Base-by-base conservation (phyloP, 2,888 invertebrate species). In the Drosophila anomalata region DNA sequence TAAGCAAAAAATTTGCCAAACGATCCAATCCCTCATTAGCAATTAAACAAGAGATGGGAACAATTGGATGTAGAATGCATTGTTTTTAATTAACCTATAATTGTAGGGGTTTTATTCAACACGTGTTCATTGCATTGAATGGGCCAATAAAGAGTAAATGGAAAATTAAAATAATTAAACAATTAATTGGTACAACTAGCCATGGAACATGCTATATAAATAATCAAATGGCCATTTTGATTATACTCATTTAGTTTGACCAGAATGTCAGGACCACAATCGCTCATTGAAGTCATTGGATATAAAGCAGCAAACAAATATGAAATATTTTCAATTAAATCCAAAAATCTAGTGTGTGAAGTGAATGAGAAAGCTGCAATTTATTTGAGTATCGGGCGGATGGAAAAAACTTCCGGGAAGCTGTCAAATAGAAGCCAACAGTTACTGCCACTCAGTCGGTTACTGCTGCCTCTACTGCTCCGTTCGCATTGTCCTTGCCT, bases 41-140 rank as follows among this genome's bases (percentile, higher is more conserved):
- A 42, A 3, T 2, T 5, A 51, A 51, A 46, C 36, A 44, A 36
- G 42, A 52, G 26, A 22, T 60, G 31, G 17, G n/a, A 33, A 31
- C 11, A 51, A 42, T 11, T 41, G 44, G 9, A 51, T 14, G 41
- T 11, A 26, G 62, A 59, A 51, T 26, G 61, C 33, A 74, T 75
- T 69, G 71, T 53, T 42, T 58, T 78, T 68, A 70, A 83, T 83
- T 73, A 63, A 75, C 60, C 56, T 71, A 54, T 52, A 69, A 78
- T 83, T 78, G 66, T 61, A 58, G 50, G 44, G 48, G 72, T 59
- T 80, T 60, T 20, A 61, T 73, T 50, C 7, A 53, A 73, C 50
- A 61, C 50, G 47, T 50, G 42, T 53, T 61, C 52, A 55, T 48
- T 17, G 44, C 24, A 51, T 65, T 63, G 36, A 39, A 65, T 51